Evolutionary conservation across 2,888 invertebrate genomes (phyloP).

Genomic region (Lysandra bellargus): DNA sequence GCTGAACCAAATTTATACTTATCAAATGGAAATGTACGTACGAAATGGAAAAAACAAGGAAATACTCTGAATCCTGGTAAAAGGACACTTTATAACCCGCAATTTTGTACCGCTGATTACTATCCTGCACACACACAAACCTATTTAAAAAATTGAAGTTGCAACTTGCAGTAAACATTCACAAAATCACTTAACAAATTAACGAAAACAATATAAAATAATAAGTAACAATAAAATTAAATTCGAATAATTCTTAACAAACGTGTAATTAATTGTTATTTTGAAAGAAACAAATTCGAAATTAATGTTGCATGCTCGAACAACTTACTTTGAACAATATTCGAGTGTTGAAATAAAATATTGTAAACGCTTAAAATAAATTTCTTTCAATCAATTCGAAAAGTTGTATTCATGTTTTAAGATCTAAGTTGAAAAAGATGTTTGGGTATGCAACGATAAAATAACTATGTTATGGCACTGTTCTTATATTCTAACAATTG

Average conservation of each 20-base stretch:
- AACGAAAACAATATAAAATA: neutral
- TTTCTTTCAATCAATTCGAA: conserved; percentile 16
- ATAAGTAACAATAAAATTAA: conserved; percentile 1
- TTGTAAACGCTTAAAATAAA: conserved; percentile 13
- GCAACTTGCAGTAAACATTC: neutral
- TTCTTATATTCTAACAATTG: neutral
- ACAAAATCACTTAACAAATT: neutral
- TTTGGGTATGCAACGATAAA: neutral
- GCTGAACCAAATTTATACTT: too few species aligned
- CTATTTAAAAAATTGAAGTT: neutral
- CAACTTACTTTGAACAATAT: conserved; percentile 12
- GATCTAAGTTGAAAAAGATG: neutral
- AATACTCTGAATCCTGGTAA: too few species aligned
- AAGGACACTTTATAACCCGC: too few species aligned
- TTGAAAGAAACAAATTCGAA: conserved; percentile 7
- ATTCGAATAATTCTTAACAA: conserved; percentile 16
- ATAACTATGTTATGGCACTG: neutral
- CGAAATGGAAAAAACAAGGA: too few species aligned
- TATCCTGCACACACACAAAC: too few species aligned
- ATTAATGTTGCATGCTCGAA: conserved; percentile 7
- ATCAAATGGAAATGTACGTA: too few species aligned
- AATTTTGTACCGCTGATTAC: too few species aligned
- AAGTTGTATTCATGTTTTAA: conserved; percentile 20
- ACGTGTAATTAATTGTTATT: conserved; percentile 23
- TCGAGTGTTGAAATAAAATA: conserved; percentile 19